Percentiles rank a stretch among this genome's conserved stretches.
Evolutionary conservation across 2,797 vertebrate genomes (phyloP).

Genomic region (Melanotaenia maccullochi): DNA sequence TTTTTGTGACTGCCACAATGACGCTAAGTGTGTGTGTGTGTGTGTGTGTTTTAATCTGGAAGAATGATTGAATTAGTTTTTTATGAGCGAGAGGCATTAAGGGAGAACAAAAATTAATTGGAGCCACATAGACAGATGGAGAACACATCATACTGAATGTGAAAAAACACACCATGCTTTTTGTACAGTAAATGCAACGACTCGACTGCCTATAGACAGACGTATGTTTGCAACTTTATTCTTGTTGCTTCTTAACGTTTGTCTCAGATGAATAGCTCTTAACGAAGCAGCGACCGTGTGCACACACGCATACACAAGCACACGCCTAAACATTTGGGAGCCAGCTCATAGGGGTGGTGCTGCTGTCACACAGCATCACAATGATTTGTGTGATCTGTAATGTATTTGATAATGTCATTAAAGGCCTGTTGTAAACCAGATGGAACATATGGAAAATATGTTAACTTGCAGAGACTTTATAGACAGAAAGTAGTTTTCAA

Average conservation of each 20-base stretch:
- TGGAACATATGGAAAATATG: slow-evolving; percentile 69
- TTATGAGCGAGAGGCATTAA: slow-evolving; percentile 42
- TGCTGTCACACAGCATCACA: slow-evolving; percentile 60
- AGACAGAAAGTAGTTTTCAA: slow-evolving; percentile 12
- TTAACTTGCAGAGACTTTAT: slow-evolving; percentile 42
- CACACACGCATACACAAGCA: slow-evolving; percentile 17
- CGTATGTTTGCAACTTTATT: slow-evolving; percentile 12
- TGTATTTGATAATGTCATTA: slow-evolving; percentile 76
- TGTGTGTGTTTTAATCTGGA: slow-evolving; percentile 28
- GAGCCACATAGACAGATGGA: slow-evolving; percentile 33
- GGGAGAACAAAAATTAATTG: slow-evolving; percentile 40
- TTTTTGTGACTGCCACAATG: slow-evolving; percentile 25
- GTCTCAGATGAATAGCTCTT: slow-evolving; percentile 34
- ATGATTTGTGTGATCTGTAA: slow-evolving; percentile 75
- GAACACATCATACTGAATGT: background rate
- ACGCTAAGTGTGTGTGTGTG: slow-evolving; percentile 1
- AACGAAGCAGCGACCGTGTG: slow-evolving; percentile 22
- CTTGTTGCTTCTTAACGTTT: slow-evolving; percentile 20
- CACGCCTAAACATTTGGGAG: slow-evolving; percentile 56
- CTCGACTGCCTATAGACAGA: background rate
- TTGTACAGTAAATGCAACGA: background rate
- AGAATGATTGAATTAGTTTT: slow-evolving; percentile 53
- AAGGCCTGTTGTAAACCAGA: slow-evolving; percentile 58
- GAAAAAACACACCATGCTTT: background rate
- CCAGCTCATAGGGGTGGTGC: slow-evolving; percentile 32